Evolutionary conservation across 2,113 vertebrate genomes (phyloP).

Genomic region (Sus scrofa): T2T-Sscrofa CM000822.6:8963001-8963500

Average conservation of each 20-base stretch:
- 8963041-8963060: background rate
- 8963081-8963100: background rate
- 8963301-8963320: background rate
- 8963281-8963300: background rate
- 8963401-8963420: background rate
- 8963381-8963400: background rate
- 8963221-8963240: constrained; percentile 30
- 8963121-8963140: background rate
- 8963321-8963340: background rate
- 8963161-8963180: background rate
- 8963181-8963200: background rate
- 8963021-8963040: background rate
- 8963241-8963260: constrained; percentile 1
- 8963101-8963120: background rate
- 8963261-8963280: background rate
- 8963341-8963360: background rate
- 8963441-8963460: background rate
- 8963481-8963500: constrained; percentile 25
- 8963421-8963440: background rate
- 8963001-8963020: background rate
- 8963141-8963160: background rate
- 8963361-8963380: background rate
- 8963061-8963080: background rate
- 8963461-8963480: background rate
- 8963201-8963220: background rate